Evolutionary conservation across 2,113 vertebrate genomes (phyloP).

Genomic region (Centropristis striata): DNA sequence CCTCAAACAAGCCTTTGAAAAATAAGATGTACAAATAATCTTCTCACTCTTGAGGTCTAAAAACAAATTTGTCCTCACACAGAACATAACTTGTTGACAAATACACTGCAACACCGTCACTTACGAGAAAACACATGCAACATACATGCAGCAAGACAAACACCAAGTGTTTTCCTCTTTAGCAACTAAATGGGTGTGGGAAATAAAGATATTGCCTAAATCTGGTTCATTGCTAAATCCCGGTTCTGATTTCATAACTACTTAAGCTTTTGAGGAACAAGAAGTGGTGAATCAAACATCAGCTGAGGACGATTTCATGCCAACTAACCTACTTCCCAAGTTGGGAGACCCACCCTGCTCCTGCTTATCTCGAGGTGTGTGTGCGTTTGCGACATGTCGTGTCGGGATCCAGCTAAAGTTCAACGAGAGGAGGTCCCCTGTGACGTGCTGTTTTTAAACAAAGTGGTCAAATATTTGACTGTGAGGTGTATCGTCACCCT

Average conservation of each 20-base stretch:
- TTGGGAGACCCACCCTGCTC: constrained; percentile 38
- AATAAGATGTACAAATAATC: too few relatives aligned
- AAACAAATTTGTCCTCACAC: too few relatives aligned
- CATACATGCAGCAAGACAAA: background rate
- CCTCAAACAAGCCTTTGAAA: too few relatives aligned
- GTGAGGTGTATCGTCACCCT: background rate
- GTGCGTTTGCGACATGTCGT: background rate
- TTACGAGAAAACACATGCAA: background rate
- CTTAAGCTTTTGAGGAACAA: background rate
- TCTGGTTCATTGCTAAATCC: background rate
- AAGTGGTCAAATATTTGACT: constrained; percentile 46
- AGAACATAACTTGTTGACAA: background rate
- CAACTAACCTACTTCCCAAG: constrained; percentile 11
- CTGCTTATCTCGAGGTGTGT: constrained; percentile 38
- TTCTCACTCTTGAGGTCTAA: too few relatives aligned
- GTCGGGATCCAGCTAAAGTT: constrained; percentile 50
- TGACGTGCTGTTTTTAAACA: constrained; percentile 35
- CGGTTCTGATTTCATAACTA: constrained; percentile 27
- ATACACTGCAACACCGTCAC: background rate
- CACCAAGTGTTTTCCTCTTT: background rate
- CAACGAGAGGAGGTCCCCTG: constrained; percentile 5
- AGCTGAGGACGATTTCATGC: constrained; percentile 26
- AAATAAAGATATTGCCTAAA: constrained; percentile 15
- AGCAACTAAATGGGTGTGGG: background rate
- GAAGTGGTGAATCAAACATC: constrained; percentile 5